phyloP scores from a whole-genome alignment of 2,888 invertebrate genomes.

The Luffia ferchaultella region DNA sequence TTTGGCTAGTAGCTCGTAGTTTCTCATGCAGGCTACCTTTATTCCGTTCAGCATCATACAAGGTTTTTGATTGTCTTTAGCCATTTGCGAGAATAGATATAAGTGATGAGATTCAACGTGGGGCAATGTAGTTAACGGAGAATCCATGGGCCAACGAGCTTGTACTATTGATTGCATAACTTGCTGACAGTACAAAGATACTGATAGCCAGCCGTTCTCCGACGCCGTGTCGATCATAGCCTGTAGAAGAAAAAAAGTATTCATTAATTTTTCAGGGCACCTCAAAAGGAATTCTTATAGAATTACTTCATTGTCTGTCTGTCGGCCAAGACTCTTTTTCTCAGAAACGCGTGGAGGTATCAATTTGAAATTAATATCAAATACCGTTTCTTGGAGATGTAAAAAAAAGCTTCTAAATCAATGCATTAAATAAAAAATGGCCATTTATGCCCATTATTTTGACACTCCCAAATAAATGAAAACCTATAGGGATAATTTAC shows the following conservation, averaged over 20 bases:
- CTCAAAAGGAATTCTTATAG: no score
- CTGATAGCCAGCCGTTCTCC: conserved; percentile 88
- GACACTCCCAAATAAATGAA: no score
- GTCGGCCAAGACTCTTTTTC: no score
- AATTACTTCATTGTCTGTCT: no score
- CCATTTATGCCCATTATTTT: no score
- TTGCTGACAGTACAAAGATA: conserved; percentile 78
- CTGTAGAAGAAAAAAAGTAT: conserved; percentile 48
- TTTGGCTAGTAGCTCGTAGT: conserved; percentile 68
- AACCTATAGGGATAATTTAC: no score
- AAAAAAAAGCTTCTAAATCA: no score
- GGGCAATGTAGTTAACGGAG: conserved; percentile 80
- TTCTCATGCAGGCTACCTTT: conserved; percentile 56
- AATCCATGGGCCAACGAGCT: conserved; percentile 85
- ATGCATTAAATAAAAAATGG: no score
- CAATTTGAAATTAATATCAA: no score
- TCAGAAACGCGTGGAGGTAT: no score
- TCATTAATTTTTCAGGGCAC: no score
- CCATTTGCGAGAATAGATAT: conserved; percentile 62
- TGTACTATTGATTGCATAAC: conserved; percentile 92
- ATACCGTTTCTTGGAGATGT: no score
- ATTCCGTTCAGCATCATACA: conserved; percentile 65
- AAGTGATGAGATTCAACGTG: conserved; percentile 73
- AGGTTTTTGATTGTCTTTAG: conserved; percentile 37
- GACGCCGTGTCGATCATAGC: conserved; percentile 96